phyloP scores from a whole-genome alignment of 2,888 invertebrate species.

The Lasius platythorax region DNA sequence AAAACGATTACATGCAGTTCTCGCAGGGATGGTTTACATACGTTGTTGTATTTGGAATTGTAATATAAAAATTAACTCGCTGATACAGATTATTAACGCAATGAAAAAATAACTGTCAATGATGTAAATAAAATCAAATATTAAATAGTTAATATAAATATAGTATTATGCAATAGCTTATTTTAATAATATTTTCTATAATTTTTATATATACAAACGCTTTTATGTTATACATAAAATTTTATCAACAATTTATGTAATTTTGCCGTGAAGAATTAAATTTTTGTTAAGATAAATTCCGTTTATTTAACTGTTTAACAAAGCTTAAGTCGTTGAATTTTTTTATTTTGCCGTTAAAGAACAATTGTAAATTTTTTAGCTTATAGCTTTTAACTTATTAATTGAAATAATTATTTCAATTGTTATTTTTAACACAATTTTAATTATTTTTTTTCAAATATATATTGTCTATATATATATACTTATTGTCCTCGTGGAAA shows the following conservation, averaged over 20 bases:
- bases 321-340: neutral
- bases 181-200: neutral
- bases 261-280: neutral
- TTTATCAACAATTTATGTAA: neutral
- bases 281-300: neutral
- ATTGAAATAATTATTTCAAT: neutral
- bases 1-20: slow-evolving; percentile 43
- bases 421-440: neutral
- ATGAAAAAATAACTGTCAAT: neutral
- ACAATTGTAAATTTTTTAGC: neutral
- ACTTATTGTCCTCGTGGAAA: neutral
- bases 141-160: no score
- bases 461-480: no score
- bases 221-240: neutral
- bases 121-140: neutral
- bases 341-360: neutral
- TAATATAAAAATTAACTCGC: neutral
- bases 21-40: slow-evolving; percentile 11
- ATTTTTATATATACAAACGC: neutral
- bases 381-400: neutral
- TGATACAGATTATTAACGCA: neutral
- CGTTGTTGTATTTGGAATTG: neutral
- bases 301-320: neutral
- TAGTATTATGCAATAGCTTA: neutral
- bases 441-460: no score